Conservation (phyloP, 2,888 invertebrate species). For the Patella pellucida region DNA sequence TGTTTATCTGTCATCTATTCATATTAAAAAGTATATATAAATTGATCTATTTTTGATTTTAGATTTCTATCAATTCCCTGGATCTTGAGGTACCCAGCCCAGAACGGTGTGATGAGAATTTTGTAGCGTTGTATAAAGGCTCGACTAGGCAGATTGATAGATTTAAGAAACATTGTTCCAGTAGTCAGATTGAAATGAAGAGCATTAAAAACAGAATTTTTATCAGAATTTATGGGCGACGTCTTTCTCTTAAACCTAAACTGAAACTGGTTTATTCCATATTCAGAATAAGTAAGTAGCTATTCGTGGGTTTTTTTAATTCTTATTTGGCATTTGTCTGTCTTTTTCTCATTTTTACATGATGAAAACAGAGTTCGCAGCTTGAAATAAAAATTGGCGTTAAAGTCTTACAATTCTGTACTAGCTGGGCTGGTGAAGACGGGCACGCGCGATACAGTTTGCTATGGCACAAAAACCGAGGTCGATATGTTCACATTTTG, state of each 20-base stretch:
- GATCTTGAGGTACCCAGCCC: constrained; percentile 25
- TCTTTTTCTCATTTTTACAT: too few relatives aligned
- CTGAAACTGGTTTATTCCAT: constrained; percentile 50
- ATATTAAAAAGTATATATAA: too few relatives aligned
- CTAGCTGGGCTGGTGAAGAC: too few relatives aligned
- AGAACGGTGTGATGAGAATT: constrained; percentile 53
- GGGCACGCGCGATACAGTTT: too few relatives aligned
- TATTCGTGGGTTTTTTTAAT: not conserved
- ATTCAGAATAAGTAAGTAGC: constrained; percentile 37
- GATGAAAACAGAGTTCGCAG: too few relatives aligned
- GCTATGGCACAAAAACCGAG: too few relatives aligned
- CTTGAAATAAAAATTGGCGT: too few relatives aligned
- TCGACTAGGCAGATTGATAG: constrained; percentile 50
- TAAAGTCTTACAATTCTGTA: too few relatives aligned
- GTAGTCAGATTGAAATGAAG: constrained; percentile 42
- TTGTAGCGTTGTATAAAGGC: constrained; percentile 61
- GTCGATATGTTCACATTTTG: too few relatives aligned
- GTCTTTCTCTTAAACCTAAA: constrained; percentile 46
- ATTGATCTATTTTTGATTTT: not conserved
- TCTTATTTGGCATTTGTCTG: too few relatives aligned
- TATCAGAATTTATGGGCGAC: constrained; percentile 51
- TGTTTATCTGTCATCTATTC: too few relatives aligned
- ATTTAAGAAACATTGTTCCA: constrained; percentile 46
- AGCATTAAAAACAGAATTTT: constrained; percentile 57
- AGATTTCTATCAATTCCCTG: constrained; percentile 35